Percentiles rank a stretch among this genome's conserved stretches.
Conservation (phyloP, 2,888 invertebrate species). For the Parnassius apollo region DNA sequence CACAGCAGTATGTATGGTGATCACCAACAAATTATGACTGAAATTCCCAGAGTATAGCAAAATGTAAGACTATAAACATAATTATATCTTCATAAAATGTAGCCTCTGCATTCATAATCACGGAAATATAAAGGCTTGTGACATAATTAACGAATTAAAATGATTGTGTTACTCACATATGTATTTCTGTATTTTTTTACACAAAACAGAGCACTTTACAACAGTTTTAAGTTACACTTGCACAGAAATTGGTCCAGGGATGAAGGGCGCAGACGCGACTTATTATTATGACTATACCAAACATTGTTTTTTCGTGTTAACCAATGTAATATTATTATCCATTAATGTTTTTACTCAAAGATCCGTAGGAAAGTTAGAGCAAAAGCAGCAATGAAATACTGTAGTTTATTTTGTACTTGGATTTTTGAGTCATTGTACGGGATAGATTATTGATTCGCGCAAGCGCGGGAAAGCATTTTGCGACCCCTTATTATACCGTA, state of each 20-base stretch:
- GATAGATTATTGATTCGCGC: constrained; percentile 70
- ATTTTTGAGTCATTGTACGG: constrained; percentile 35
- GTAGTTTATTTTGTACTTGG: not conserved
- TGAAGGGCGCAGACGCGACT: constrained; percentile 69
- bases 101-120: too few species aligned
- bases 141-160: not conserved
- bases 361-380: not conserved
- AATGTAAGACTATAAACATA: too few species aligned
- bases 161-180: constrained; percentile 54
- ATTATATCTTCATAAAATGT: too few species aligned
- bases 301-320: constrained; percentile 31
- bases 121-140: too few species aligned
- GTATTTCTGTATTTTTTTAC: constrained; percentile 46
- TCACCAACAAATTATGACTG: too few species aligned
- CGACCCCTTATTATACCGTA: constrained; percentile 40
- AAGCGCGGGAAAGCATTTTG: constrained; percentile 60
- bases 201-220: constrained; percentile 67
- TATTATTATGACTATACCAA: constrained; percentile 43
- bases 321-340: constrained; percentile 26
- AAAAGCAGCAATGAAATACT: constrained; percentile 41
- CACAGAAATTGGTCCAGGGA: constrained; percentile 62
- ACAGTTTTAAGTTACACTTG: constrained; percentile 64
- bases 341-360: constrained; percentile 33
- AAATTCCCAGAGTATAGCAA: too few species aligned
- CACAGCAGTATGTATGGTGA: too few species aligned